Base-by-base conservation (phyloP, 2,797 vertebrate species). In the Liparis tanakae region DNA sequence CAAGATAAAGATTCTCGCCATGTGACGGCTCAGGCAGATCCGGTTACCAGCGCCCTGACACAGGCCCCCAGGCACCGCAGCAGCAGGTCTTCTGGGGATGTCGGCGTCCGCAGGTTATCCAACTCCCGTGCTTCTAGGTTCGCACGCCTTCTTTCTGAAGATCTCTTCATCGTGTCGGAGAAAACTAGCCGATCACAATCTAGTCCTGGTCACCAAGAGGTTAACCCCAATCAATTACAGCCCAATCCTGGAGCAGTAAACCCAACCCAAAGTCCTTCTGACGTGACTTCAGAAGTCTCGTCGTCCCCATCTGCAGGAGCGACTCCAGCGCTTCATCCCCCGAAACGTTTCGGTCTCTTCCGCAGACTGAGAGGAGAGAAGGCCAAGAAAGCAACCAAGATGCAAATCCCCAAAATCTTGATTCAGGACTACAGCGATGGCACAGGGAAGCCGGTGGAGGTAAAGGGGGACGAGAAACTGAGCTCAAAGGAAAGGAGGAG, bases 351-450 rank as follows among this genome's bases (percentile, higher is more conserved):
- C 15, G 91, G 90, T 20, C 82, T 95, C 64, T 94, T 95, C 78
- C 87, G 85, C 64, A 92, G 88, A 46, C 79, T 94, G 56, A 88
- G 85, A 76, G 87, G 91, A n/a, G 90, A 93, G 60, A 81, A 85
- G 22, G 37, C 65, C 1, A 85, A 84, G 37, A 85, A 79, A 10
- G 62, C 39, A 15, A 10, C 84, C 44, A 94, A 93, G 86, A 77
- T 92, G 46, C 83, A 87, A 37, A 80, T 95, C 44, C 94, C 94
- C 1, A 93, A 93, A 82, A 95, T 95, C 70, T 64, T 95, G 63
- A 94, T 95, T 80, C 94, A 95, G 83, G 94, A 95, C 81, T 95
- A 94, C 82, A 95, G 95, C 18, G 92, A 94, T 6, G 70, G 62
- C 15, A 70, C 48, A 6, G 83, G 15, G 39, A 80, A 43, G 41